phyloP scores from a whole-genome alignment of 2,888 invertebrate genomes.

The Drosophila koepferae region DNA sequence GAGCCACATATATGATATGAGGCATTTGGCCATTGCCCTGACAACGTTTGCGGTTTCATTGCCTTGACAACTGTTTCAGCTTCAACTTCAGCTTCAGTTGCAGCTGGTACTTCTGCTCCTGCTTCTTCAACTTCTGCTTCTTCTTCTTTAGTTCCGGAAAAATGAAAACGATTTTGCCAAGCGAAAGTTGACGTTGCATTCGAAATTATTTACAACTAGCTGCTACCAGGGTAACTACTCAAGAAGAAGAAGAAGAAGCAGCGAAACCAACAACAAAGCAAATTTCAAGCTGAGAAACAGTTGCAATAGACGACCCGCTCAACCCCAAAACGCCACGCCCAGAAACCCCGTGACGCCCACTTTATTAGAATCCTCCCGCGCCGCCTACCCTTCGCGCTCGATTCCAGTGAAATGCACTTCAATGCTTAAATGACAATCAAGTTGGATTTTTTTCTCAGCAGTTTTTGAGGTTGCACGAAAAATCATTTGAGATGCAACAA shows the following conservation, averaged over 20 bases:
- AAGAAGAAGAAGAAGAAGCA: constrained; percentile 53
- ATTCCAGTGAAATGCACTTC: constrained; percentile 59
- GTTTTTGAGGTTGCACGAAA: constrained; percentile 45
- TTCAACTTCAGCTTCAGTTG: not conserved
- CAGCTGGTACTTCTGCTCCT: not conserved
- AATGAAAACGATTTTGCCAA: constrained; percentile 39
- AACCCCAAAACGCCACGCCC: constrained; percentile 2
- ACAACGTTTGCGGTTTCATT: constrained; percentile 12
- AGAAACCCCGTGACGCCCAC: not conserved
- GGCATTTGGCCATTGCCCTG: constrained; percentile 25
- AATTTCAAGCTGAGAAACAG: constrained; percentile 30
- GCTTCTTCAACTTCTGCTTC: not conserved
- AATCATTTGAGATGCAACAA: constrained; percentile 57
- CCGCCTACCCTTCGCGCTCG: not conserved
- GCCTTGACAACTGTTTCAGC: constrained; percentile 6
- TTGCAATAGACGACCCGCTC: constrained; percentile 19
- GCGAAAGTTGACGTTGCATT: constrained; percentile 59
- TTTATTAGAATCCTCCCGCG: not conserved
- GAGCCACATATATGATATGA: constrained; percentile 9
- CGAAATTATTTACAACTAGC: constrained; percentile 59
- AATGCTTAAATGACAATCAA: constrained; percentile 64
- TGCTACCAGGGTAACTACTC: constrained; percentile 46
- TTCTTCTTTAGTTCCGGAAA: constrained; percentile 4
- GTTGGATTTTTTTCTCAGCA: constrained; percentile 7
- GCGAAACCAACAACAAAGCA: constrained; percentile 18